phyloP scores from a whole-genome alignment of 2,888 invertebrate genomes.

The Deroplatys truncata region DNA sequence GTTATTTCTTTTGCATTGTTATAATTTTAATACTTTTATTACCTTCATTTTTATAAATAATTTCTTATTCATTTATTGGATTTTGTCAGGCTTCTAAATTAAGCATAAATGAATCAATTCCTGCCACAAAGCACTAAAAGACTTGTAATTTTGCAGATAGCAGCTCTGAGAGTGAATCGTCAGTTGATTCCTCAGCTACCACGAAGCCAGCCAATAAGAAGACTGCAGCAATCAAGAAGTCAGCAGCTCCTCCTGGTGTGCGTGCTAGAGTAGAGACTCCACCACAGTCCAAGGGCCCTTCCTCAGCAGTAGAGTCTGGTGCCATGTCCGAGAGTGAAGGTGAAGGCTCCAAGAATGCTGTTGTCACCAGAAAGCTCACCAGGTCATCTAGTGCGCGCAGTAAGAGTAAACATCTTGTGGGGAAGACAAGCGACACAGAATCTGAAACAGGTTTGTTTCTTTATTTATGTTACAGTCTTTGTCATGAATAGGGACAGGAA shows the following conservation, averaged over 20 bases:
- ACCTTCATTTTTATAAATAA: too few relatives aligned
- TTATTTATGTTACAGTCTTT: neutral
- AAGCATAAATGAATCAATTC: too few relatives aligned
- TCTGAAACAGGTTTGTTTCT: slow-evolving; percentile 36
- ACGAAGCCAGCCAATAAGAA: slow-evolving; percentile 23
- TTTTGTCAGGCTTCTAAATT: too few relatives aligned
- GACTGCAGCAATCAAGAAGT: slow-evolving; percentile 21
- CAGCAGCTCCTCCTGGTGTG: neutral
- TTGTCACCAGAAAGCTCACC: slow-evolving; percentile 61
- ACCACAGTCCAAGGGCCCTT: slow-evolving; percentile 30
- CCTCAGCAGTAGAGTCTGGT: slow-evolving; percentile 42
- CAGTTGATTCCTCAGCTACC: slow-evolving; percentile 20
- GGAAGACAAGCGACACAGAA: slow-evolving; percentile 37
- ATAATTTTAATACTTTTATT: too few relatives aligned
- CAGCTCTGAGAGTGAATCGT: slow-evolving; percentile 34
- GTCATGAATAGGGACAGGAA: neutral
- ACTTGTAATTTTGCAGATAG: slow-evolving; percentile 32
- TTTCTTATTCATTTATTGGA: too few relatives aligned
- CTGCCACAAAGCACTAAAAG: too few relatives aligned
- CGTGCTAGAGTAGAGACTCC: slow-evolving; percentile 11
- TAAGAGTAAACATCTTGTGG: slow-evolving; percentile 38
- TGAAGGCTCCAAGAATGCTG: slow-evolving; percentile 38
- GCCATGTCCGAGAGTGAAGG: slow-evolving; percentile 43
- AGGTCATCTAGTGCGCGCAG: slow-evolving; percentile 64
- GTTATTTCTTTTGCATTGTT: too few relatives aligned